phyloP scores from a whole-genome alignment of 2,797 vertebrate species.

The Hephaestus fuliginosus region DNA sequence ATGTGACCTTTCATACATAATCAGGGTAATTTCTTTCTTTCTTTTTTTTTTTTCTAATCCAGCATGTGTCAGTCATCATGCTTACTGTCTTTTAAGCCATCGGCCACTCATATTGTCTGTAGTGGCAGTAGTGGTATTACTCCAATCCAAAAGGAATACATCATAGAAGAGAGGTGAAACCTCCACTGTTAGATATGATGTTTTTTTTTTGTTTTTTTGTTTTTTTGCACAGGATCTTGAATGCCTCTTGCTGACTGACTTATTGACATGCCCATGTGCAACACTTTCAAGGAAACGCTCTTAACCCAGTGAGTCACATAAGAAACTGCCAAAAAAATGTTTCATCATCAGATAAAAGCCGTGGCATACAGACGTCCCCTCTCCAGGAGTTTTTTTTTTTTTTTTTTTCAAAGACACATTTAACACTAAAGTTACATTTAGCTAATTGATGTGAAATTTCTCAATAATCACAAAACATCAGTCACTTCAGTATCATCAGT shows the following conservation, averaged over 20 bases:
- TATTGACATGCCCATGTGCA: not conserved
- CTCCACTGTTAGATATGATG: not conserved
- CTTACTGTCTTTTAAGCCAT: constrained; percentile 17
- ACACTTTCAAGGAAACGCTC: not conserved
- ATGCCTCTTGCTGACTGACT: not conserved
- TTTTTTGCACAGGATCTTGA: not conserved
- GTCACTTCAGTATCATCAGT: not conserved
- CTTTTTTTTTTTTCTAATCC: no score
- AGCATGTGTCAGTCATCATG: constrained; percentile 21
- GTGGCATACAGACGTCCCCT: not conserved
- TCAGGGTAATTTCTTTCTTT: constrained; percentile 22
- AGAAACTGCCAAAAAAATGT: constrained; percentile 2
- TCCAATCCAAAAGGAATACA: not conserved
- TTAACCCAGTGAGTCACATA: constrained; percentile 1
- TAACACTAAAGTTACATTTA: not conserved
- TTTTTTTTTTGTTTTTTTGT: not conserved
- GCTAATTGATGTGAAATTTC: not conserved
- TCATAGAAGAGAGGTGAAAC: not conserved
- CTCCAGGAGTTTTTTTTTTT: not conserved
- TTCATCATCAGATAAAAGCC: not conserved
- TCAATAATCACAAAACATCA: not conserved
- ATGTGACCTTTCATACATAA: constrained; percentile 37
- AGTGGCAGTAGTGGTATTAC: not conserved
- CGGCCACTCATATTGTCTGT: not conserved
- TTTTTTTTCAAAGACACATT: not conserved